phyloP scores from a whole-genome alignment of 2,113 vertebrate genomes.

The Labeo rohita region DNA sequence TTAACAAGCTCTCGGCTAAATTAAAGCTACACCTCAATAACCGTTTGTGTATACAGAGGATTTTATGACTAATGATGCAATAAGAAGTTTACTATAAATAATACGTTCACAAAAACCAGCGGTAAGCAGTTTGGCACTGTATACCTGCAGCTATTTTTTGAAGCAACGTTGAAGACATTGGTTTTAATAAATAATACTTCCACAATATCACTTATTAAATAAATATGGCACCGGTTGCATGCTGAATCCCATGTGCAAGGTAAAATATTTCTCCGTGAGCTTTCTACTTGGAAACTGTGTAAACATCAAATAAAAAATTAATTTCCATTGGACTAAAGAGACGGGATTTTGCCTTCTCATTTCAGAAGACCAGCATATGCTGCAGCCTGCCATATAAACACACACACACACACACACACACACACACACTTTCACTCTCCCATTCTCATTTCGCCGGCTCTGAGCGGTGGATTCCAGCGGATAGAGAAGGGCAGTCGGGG shows the following conservation, averaged over 20 bases:
- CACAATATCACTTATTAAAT: not conserved
- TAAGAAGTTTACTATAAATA: constrained; percentile 13
- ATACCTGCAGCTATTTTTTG: not conserved
- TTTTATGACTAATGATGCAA: constrained; percentile 22
- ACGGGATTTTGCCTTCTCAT: not conserved
- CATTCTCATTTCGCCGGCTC: constrained; percentile 53
- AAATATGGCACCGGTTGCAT: not conserved
- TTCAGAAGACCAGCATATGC: not conserved
- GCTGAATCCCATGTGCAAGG: not conserved
- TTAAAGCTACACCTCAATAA: not conserved
- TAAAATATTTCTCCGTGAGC: not conserved
- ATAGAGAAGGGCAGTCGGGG: constrained; percentile 49
- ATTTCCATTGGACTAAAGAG: constrained; percentile 28
- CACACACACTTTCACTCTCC: constrained; percentile 36
- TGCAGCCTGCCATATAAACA: constrained; percentile 24
- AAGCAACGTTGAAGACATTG: not conserved
- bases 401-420: constrained; percentile 14
- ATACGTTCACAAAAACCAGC: not conserved
- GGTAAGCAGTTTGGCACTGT: not conserved
- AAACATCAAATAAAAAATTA: not conserved
- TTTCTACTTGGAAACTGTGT: not conserved
- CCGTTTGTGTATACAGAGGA: not conserved
- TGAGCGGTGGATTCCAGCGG: constrained; percentile 43
- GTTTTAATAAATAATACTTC: not conserved
- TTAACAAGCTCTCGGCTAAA: not conserved